Conservation (phyloP, 2,797 vertebrate genomes). For the Sebastes steindachneri region DNA sequence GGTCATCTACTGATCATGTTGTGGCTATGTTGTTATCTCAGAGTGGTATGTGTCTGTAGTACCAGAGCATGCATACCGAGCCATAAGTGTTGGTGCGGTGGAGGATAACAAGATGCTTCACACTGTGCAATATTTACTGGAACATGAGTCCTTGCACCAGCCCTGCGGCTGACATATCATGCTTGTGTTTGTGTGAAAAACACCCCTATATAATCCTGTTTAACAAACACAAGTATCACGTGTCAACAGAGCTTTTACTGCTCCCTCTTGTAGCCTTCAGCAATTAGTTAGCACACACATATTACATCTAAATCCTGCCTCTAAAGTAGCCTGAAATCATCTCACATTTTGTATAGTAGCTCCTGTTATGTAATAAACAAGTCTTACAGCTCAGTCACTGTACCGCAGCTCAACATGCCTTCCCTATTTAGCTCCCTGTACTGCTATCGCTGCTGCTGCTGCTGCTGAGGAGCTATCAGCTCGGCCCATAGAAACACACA, state of each 20-base stretch:
- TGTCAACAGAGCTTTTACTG: not conserved
- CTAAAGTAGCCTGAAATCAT: not conserved
- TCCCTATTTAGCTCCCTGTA: not conserved
- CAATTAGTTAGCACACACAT: not conserved
- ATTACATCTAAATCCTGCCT: not conserved
- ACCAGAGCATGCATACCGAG: not conserved
- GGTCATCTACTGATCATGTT: not conserved
- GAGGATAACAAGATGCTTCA: not conserved
- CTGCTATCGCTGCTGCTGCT: not conserved
- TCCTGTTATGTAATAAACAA: slow-evolving; percentile 23
- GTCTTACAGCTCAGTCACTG: slow-evolving; percentile 4
- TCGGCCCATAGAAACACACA: slow-evolving; percentile 49
- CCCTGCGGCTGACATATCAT: not conserved
- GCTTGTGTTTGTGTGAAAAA: not conserved
- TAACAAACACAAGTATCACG: not conserved
- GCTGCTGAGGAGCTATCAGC: slow-evolving; percentile 65
- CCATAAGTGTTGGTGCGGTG: not conserved
- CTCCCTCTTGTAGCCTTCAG: not conserved
- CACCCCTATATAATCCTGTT: not conserved
- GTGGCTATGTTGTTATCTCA: not conserved
- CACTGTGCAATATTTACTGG: not conserved
- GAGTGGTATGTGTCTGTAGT: not conserved
- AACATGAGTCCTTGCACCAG: not conserved
- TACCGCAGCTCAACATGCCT: not conserved
- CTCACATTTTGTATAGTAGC: not conserved